Base-by-base conservation (phyloP, 2,888 invertebrate genomes). In the Cordilura impudica region DNA sequence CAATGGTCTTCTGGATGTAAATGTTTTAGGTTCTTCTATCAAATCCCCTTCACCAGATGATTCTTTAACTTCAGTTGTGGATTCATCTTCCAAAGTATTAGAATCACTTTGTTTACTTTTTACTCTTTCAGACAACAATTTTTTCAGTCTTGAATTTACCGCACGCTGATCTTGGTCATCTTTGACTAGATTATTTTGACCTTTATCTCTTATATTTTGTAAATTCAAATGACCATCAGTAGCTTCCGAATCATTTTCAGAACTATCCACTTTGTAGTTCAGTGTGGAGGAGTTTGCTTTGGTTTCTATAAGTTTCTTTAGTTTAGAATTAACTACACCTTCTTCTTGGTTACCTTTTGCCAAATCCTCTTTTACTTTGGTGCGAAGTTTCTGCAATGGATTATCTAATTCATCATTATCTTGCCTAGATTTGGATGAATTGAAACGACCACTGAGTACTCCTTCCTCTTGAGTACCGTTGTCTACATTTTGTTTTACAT, bases 101-200 rank as follows among this genome's bases (percentile, higher is more conserved):
- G 45, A 8, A 39, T 18, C 12, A n/a, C 16, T 16, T n/a, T 4
- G 0, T 1, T 45, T 35, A n/a, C 53, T n/a, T 14, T 2, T 21
- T 8, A n/a, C 67, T 63, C 82, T 85, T 49, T 84, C 85, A 2
- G 82, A 75, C 14, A 86, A 73, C 3, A 87, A 45, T 35, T 87
- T 84, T 47, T 85, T 86, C 1, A 87, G 80, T n/a, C 84, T 85
- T 0, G 82, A 81, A 21, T 76, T 86, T 10, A 84, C 81, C 5
- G 85, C 84, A 3, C 83, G 84, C 26, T 84, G 80, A 2, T 86
- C 83, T 2, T 81, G 81, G 1, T 82, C 82, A 1, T 83, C 79
- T 1, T 83, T 80, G 1, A 82, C 82, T 23, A 86, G 83, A 16
- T 84, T 83, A 0, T 74, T 81, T 70, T 84, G 85, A 0, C 86